Base-by-base conservation (phyloP, 2,113 vertebrate species). In the Sminthopsis crassicaudata region DNA sequence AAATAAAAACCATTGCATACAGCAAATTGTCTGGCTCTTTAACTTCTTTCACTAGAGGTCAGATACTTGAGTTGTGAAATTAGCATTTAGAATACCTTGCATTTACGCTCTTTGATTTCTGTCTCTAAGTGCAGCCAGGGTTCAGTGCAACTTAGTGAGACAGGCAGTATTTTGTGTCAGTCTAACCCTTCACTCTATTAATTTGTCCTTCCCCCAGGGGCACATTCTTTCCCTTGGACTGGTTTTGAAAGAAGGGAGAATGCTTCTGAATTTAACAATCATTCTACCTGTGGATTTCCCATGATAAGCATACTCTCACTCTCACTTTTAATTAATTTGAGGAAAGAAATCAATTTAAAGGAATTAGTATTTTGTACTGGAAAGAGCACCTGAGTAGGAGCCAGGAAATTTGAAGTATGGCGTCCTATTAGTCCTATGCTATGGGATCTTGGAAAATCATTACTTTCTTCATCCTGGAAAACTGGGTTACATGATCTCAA, bases 391-490 rank as follows among this genome's bases (percentile, higher is more conserved):
- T 22, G 11, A 10, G 46, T 48, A 42, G 53, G 55, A 92, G 46
- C 36, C 23, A 16, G 53, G 57, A 52, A 26, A 2, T 46, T 0
- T 7, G 6, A 3, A 0, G 36, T 76, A 6, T 19, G 19, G 54
- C 42, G 16, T 22, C 95, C 57, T 94, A 23, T 10, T 50, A 0
- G 6, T 16, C 25, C n/a, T n/a, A 51, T 3, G 7, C 2, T 4
- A 42, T 84, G 19, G 8, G 23, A 84, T 16, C 67, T 84, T 84
- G 36, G 30, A 23, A n/a, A 84, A 84, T 84, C n/a, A 84, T 42
- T 84, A 42, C 19, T 60, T 96, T 94, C 55, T 50, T 90, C n/a
- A 53, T 51, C 91, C 26, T 90, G 51, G 8, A 54, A 94, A 91
- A 76, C 3, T 22, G 67, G 67, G 23, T 84, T n/a, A n/a, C 12